phyloP scores from a whole-genome alignment of 2,888 invertebrate genomes.

The Melikaiella ostensackeni region DNA sequence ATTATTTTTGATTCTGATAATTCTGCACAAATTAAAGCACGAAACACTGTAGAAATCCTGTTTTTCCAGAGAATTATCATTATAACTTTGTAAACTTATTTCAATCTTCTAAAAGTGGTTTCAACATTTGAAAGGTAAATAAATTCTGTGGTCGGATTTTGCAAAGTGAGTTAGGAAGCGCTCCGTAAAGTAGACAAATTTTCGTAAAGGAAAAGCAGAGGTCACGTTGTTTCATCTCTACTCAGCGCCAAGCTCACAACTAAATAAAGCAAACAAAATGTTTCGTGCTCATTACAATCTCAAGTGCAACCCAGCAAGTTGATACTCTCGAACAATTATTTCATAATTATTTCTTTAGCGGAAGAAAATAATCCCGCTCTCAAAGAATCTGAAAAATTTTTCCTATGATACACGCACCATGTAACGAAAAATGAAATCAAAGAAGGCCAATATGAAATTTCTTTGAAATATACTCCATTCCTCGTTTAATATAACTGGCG shows the following conservation, averaged over 20 bases:
- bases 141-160: background rate
- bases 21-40: too few relatives aligned
- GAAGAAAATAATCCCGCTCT: background rate
- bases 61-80: background rate
- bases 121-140: background rate
- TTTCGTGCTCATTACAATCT: too few relatives aligned
- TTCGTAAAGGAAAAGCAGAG: background rate
- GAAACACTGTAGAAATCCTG: background rate
- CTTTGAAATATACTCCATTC: background rate
- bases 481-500: constrained; percentile 5
- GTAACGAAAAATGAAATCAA: background rate
- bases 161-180: constrained; percentile 12
- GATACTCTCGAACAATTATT: background rate
- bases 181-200: background rate
- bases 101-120: background rate
- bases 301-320: background rate
- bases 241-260: background rate
- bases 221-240: constrained; percentile 2
- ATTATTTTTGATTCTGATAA: too few relatives aligned
- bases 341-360: background rate
- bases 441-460: background rate
- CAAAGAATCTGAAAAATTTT: background rate
- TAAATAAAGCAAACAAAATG: too few relatives aligned
- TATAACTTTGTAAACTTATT: background rate
- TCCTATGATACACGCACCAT: background rate